Percentiles rank a stretch among this genome's conserved stretches.
Conservation (phyloP, 2,113 vertebrate genomes). For the Labrus mixtus region DNA sequence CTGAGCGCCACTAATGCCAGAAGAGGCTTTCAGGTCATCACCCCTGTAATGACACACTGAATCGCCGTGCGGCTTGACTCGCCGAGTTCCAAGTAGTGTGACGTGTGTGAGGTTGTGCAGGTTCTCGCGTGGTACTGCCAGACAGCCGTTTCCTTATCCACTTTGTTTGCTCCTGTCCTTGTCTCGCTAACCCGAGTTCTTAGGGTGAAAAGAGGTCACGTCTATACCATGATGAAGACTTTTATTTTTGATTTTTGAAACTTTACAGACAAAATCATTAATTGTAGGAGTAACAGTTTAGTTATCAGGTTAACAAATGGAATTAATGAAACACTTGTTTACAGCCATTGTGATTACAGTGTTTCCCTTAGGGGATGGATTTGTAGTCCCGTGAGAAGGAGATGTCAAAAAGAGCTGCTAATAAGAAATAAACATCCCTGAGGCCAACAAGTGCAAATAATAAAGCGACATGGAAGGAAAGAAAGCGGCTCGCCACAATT, state of each 20-base stretch:
- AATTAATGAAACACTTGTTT: too few relatives aligned
- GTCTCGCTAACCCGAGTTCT: neutral
- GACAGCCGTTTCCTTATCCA: neutral
- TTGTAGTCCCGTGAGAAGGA: neutral
- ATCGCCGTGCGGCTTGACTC: conserved; percentile 25
- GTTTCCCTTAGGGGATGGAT: too few relatives aligned
- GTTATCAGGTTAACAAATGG: too few relatives aligned
- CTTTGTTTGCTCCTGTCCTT: neutral
- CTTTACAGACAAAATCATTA: too few relatives aligned
- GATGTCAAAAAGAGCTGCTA: neutral
- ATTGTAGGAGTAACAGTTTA: too few relatives aligned
- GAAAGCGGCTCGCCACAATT: neutral
- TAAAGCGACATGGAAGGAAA: neutral
- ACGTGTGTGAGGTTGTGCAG: conserved; percentile 24
- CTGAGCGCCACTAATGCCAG: conserved; percentile 49
- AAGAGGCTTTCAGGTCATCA: conserved; percentile 67
- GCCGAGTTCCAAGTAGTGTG: conserved; percentile 21
- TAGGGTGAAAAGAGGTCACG: neutral
- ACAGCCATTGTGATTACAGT: too few relatives aligned
- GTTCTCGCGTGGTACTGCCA: neutral
- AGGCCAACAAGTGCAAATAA: conserved; percentile 1
- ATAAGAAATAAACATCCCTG: neutral
- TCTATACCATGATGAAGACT: too few relatives aligned
- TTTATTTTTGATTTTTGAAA: too few relatives aligned
- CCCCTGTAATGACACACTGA: conserved; percentile 46